Evolutionary conservation across 2,888 invertebrate genomes (phyloP), one percentile per base, ranked within the genome.

Genomic region (Papilio elwesi): DNA sequence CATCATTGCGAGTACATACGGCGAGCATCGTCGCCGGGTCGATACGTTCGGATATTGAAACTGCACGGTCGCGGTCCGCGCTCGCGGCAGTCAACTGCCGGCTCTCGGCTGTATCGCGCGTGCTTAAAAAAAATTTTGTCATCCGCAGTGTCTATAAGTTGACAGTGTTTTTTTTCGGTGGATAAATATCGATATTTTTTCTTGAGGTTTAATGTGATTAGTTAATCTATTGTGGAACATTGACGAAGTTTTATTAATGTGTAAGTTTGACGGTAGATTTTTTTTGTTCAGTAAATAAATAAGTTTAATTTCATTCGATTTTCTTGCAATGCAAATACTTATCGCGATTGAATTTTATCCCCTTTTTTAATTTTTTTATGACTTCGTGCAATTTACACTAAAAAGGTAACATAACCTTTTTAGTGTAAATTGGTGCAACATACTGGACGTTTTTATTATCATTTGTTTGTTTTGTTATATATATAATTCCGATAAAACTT

Each of bases 21-120:
- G 3, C 49, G 55, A n/a, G 64, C 43, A 9, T 43, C 43, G 43
- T 9, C 43, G 43, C 15, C 68, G 69, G 73, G 73, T 73, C 73
- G 73, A 73, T 73, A 70, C 43, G 68, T 63, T 70, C 66, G 66
- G 36, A 59, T 57, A 73, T 73, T 57, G 69, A 48, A 65, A 66
- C 38, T 64, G 72, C 69, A 64, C 70, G 51, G 68, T 51, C 51
- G 64, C 57, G 73, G 7, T 64, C 47, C 38, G 57, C 69, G 69
- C 68, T 53, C 16, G 51, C 69, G 65, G 62, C 73, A 73, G 73
- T 73, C 69, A 26, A 64, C 59, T 59, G 69, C 47, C 69, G 73
- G 57, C 49, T 13, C 47, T 51, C 68, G 73, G 10, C 49, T 15
- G 59, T 15, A 62, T 51, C 51, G 64, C 36, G 47, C 65, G 48